Evolutionary conservation across 2,113 vertebrate genomes (phyloP).

Genomic region (Pygathrix nemaeus): DNA sequence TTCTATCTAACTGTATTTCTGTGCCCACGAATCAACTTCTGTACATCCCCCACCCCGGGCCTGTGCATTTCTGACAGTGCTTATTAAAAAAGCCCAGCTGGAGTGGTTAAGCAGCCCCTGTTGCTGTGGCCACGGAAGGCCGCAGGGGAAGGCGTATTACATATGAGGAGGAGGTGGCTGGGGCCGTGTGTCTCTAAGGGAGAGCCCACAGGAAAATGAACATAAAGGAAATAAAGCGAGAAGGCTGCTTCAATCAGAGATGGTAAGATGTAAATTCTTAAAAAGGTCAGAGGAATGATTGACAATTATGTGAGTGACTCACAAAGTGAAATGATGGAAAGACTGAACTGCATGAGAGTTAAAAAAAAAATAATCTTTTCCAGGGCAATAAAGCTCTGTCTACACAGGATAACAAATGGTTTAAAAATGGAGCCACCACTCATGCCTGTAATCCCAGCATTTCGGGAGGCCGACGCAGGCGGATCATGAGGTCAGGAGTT

Average conservation of each 20-base stretch:
- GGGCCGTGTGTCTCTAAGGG: background rate
- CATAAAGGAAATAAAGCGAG: slow-evolving; percentile 7
- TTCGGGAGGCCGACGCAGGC: no score
- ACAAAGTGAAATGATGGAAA: background rate
- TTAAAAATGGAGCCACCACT: background rate
- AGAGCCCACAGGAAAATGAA: slow-evolving; percentile 22
- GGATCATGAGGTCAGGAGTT: no score
- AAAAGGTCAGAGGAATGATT: background rate
- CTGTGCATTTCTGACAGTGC: background rate
- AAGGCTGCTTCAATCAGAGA: background rate
- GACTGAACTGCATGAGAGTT: background rate
- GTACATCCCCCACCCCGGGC: background rate
- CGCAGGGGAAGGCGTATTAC: background rate
- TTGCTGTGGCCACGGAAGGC: background rate
- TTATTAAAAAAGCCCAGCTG: background rate
- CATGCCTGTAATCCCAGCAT: no score
- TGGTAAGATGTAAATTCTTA: background rate
- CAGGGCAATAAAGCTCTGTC: slow-evolving; percentile 9
- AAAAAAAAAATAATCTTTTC: background rate
- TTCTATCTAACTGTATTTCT: background rate
- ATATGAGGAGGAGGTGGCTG: slow-evolving; percentile 6
- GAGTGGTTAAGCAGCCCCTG: background rate
- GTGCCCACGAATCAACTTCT: background rate
- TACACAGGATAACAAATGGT: background rate
- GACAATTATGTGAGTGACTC: background rate